These are phyloP conservation scores for Cephus spinipes DNA, from an alignment of 2,888 invertebrate genomes.

Conservation along the genomic window DNA sequence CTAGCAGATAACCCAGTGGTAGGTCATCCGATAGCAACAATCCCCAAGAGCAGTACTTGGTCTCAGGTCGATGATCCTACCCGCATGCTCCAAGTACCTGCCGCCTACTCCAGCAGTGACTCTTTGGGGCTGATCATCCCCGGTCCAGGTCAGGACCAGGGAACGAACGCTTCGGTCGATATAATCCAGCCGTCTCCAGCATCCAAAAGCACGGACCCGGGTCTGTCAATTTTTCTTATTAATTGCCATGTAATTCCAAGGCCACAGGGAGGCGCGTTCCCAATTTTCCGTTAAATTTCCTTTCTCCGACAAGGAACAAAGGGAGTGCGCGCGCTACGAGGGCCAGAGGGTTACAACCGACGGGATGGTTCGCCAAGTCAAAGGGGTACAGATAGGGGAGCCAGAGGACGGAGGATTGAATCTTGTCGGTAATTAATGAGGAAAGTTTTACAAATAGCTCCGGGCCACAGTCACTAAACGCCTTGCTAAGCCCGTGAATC, in stretches of 20 bases:
- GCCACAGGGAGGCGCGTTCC: constrained; percentile 37
- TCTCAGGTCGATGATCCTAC: constrained; percentile 38
- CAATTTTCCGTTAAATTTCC: constrained; percentile 58
- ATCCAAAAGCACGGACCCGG: background rate
- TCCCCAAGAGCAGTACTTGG: constrained; percentile 28
- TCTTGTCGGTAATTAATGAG: constrained; percentile 61
- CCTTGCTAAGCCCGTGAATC: constrained; percentile 31
- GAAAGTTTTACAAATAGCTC: constrained; percentile 61
- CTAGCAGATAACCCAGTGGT: background rate
- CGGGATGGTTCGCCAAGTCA: constrained; percentile 21
- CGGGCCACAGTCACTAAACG: constrained; percentile 49
- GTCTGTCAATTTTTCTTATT: constrained; percentile 35
- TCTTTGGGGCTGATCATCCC: background rate
- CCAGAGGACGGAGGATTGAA: constrained; percentile 47
- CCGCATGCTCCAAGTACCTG: constrained; percentile 31
- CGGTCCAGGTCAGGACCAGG: no score
- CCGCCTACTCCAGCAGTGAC: background rate
- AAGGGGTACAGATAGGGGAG: constrained; percentile 28
- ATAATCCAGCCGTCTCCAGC: background rate
- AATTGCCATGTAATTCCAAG: constrained; percentile 47
- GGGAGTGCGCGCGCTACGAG: constrained; percentile 30
- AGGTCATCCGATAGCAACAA: background rate
- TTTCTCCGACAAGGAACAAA: constrained; percentile 44
- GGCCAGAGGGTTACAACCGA: background rate
- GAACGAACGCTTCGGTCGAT: background rate